These are phyloP conservation scores for Luperina nickerlii DNA, from an alignment of 2,888 invertebrate genomes.

Conservation along the genomic window DNA sequence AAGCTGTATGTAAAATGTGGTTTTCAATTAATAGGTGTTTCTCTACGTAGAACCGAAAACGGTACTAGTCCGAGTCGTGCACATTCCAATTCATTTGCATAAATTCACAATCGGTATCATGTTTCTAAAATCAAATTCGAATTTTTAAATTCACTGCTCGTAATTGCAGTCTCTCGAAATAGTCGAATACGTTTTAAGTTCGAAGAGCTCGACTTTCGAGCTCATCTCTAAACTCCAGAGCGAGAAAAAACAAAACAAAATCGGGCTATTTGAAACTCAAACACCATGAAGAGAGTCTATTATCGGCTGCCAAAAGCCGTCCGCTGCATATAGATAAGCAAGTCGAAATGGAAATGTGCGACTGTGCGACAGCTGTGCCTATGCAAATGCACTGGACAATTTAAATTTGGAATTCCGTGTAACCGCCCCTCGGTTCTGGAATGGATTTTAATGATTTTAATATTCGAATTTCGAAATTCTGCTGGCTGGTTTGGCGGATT, in stretches of 20 bases:
- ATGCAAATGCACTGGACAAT: conserved; percentile 79
- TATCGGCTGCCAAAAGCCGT: conserved; percentile 71
- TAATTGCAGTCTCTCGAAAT: conserved; percentile 3
- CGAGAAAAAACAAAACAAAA: conserved; percentile 29
- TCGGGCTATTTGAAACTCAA: conserved; percentile 43
- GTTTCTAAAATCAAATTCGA: background rate
- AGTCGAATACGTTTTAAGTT: conserved; percentile 10
- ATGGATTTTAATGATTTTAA: conserved; percentile 64
- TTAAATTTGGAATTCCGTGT: conserved; percentile 75
- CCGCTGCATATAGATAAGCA: conserved; percentile 69
- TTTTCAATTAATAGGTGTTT: background rate
- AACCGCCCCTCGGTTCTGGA: conserved; percentile 57
- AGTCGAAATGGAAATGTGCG: conserved; percentile 74
- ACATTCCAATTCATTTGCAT: background rate
- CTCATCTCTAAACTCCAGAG: conserved; percentile 1
- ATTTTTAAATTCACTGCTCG: conserved; percentile 3
- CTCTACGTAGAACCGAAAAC: too few relatives aligned
- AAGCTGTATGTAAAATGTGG: background rate
- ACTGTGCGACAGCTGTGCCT: conserved; percentile 76
- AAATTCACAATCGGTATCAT: background rate
- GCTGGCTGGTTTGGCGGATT: conserved; percentile 46
- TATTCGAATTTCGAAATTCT: conserved; percentile 56
- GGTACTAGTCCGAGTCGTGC: too few relatives aligned
- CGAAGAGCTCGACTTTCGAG: background rate
- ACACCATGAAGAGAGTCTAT: conserved; percentile 53